Evolutionary conservation across 2,113 vertebrate species (phyloP), one percentile per base, ranked within the genome.

Genomic region (Pan paniscus): DNA sequence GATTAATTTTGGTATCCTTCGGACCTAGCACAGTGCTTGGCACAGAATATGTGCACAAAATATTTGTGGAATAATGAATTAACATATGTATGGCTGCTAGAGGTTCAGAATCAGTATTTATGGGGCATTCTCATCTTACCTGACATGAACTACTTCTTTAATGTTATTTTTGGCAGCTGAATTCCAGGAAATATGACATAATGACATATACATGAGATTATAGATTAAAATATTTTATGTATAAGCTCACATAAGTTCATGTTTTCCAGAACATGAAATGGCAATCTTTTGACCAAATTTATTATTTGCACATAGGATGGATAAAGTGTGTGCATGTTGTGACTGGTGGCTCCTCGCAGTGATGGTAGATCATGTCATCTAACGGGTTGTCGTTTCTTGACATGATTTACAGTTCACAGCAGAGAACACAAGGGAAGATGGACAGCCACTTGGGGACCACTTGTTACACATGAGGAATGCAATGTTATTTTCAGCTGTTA

Each of bases 291-390:
- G 96, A 80, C 83, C 52, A 93, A 95, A 98, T 95, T 93, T 67
- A 97, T 98, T 97, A 97, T 32, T 94, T 97, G 61, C 68, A 86
- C 30, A 81, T 95, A 96, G 97, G 97, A 93, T 96, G 84, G 91
- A 97, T 97, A 90, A 96, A 98, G 97, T 98, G 93, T 81, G 72
- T 92, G 68, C 6, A 2, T 90, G 90, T 97, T 97, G 93, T 96
- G 95, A 96, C 95, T 97, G 86, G 83, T 97, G 70, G 94, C 91
- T 97, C 94, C 81, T 67, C 14, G 6, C 88, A 93, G 97, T 96
- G 97, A 98, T 98, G 98, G 98, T 95, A 97, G 98, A 98, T 98
- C 83, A 38, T 85, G 83, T 84, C 97, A 82, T 97, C 97, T 96
- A 92, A 94, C 81, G 97, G 97, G 82, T 95, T 95, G 90, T 98